phyloP scores from a whole-genome alignment of 2,113 vertebrate genomes.

The Oxyruncus cristatus region DNA sequence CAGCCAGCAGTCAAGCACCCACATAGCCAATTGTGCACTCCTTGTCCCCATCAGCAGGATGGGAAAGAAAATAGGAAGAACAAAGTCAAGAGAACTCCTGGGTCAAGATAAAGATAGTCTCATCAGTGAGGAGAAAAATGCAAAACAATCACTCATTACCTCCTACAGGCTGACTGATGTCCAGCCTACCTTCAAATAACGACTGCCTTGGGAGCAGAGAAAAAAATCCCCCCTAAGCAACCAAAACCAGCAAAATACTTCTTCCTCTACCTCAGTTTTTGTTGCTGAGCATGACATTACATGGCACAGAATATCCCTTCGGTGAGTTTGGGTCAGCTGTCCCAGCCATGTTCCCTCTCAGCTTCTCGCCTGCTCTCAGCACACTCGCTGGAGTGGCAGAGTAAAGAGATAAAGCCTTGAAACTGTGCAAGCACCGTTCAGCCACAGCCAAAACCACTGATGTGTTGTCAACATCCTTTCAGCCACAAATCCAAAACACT shows the following conservation, averaged over 20 bases:
- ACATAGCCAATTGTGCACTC: not conserved
- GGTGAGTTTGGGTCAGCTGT: not conserved
- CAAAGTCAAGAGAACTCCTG: not conserved
- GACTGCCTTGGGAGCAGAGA: not conserved
- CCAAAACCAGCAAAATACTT: not conserved
- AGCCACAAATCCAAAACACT: conserved; percentile 33
- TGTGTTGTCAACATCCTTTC: not conserved
- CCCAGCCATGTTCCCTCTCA: not conserved
- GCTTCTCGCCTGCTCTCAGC: not conserved
- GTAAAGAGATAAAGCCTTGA: not conserved
- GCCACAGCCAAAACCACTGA: not conserved
- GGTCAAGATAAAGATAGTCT: not conserved
- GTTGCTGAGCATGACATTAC: not conserved
- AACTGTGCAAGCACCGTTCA: not conserved
- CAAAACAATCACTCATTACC: not conserved
- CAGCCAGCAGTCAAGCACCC: not conserved
- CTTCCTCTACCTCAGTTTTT: not conserved
- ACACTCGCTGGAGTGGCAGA: not conserved
- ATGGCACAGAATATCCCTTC: not conserved
- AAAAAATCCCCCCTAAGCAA: not conserved
- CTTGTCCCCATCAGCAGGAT: rapidly evolving
- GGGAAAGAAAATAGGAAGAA: not conserved
- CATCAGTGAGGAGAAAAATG: not conserved
- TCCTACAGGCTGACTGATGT: not conserved
- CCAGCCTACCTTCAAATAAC: not conserved